Evolutionary conservation across 1,140 invertebrate genomes (phyloP), one percentile per base, ranked within the genome.

Genomic region (Cotesia typhae): DNA sequence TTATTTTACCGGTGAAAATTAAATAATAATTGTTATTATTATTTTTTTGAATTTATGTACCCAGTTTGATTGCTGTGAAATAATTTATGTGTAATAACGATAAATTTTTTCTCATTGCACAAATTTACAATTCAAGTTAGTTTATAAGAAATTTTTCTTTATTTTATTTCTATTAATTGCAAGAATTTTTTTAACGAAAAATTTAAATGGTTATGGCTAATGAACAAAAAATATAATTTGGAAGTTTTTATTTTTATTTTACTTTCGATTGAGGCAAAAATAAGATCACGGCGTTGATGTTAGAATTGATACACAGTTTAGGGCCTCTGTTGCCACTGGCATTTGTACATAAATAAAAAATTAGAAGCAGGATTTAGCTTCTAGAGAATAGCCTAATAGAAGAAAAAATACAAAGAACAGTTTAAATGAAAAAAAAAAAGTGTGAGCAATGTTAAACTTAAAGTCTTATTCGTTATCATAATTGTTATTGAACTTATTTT

Each of bases 271-370:
- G 59, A 52, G n/a, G 6, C 7, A 36, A 68, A 57, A 60, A 47
- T 17, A 35, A 35, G 47, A n/a, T 55, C 17, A 65, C 14, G 35
- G 69, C 35, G 7, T 66, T 51, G 52, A 70, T 9, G 10, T 7
- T 47, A 47, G 17, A 51, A 36, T 41, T 59, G 7, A 66, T 7
- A 57, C 61, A 66, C 60, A 47, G 41, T 52, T 53, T 72, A 72
- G 47, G 69, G 69, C 70, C 71, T 70, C 68, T 67, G 64, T 61
- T 70, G 67, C 70, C 67, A 59, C 55, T 72, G 71, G 74, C 74
- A 70, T 72, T 67, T 75, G 74, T 75, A 75, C 69, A 75, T 75
- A 75, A 75, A 69, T 55, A 52, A n/a, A 65, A 65, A 67, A 38
- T 72, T 64, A 72, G 63, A 70, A 67, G 41, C 61, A 55, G 69